These are phyloP conservation scores for Catamblyrhynchus diadema DNA, from an alignment of 2,797 vertebrate genomes.

Conservation along the genomic window DNA sequence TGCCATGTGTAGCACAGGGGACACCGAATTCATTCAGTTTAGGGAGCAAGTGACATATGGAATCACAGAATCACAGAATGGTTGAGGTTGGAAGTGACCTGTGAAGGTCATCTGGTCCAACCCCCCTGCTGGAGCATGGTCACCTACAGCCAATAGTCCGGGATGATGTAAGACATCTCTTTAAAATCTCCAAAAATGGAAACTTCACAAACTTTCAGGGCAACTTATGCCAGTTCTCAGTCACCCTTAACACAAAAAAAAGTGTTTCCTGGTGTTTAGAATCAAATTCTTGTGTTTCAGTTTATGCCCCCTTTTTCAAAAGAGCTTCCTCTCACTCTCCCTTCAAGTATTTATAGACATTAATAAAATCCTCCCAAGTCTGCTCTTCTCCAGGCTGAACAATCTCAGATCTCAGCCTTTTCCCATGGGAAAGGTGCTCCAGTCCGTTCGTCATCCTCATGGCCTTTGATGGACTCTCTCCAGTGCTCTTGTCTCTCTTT, in stretches of 20 bases:
- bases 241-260: not conserved
- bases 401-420: not conserved
- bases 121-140: accelerated
- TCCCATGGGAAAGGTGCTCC: not conserved
- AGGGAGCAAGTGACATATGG: not conserved
- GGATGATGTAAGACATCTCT: not conserved
- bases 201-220: not conserved
- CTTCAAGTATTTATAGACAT: not conserved
- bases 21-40: not conserved
- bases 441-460: not conserved
- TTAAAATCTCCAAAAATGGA: not conserved
- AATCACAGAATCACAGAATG: not conserved
- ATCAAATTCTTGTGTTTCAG: not conserved
- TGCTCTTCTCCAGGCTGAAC: not conserved
- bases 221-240: not conserved
- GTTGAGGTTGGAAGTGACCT: not conserved
- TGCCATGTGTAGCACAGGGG: not conserved
- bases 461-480: not conserved
- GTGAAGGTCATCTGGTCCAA: not conserved
- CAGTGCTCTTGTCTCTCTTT: not conserved
- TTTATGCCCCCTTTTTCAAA: not conserved
- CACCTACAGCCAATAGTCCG: not conserved
- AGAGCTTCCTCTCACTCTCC: not conserved
- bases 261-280: not conserved
- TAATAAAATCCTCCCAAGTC: not conserved